A percentile compares a stretch with the other conserved stretches of the same genome.
Evolutionary conservation across 1,140 invertebrate species (phyloP).

Genomic region (Neelides sp.): DNA sequence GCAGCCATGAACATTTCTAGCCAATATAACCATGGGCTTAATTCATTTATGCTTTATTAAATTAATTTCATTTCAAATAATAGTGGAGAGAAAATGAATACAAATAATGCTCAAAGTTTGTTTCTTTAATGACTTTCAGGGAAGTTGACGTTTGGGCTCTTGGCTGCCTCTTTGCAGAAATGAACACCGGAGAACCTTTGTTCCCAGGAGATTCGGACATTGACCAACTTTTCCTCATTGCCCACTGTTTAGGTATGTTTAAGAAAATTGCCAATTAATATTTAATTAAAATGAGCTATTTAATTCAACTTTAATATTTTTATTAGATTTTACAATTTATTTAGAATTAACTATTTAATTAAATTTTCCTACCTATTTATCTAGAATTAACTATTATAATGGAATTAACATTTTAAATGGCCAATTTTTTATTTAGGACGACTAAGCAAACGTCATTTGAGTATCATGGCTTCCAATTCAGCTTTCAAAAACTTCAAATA

Average conservation of each 20-base stretch:
- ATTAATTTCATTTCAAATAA: no score
- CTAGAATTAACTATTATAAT: not conserved
- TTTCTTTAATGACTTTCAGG: conserved; percentile 41
- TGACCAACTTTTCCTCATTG: conserved; percentile 75
- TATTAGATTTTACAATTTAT: not conserved
- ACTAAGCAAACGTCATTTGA: conserved; percentile 26
- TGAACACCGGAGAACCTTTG: conserved; percentile 66
- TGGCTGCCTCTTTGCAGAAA: conserved; percentile 75
- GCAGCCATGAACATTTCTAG: no score
- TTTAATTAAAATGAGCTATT: conserved; percentile 5
- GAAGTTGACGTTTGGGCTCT: conserved; percentile 81
- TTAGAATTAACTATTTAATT: not conserved
- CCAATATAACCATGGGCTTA: no score
- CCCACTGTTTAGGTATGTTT: conserved; percentile 50
- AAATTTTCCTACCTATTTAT: not conserved
- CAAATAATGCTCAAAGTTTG: no score
- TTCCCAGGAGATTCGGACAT: conserved; percentile 84
- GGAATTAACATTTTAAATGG: not conserved
- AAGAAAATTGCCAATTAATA: not conserved
- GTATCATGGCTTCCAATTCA: conserved; percentile 29
- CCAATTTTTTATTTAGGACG: conserved; percentile 19
- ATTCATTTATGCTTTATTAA: no score
- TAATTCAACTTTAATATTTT: not conserved
- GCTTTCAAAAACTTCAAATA: conserved; percentile 30
- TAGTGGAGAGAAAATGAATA: no score